A percentile compares a stretch with the other conserved stretches of the same genome.
Conservation (phyloP, 2,888 invertebrate species). For the Thysanoteuthis rhombus region DNA sequence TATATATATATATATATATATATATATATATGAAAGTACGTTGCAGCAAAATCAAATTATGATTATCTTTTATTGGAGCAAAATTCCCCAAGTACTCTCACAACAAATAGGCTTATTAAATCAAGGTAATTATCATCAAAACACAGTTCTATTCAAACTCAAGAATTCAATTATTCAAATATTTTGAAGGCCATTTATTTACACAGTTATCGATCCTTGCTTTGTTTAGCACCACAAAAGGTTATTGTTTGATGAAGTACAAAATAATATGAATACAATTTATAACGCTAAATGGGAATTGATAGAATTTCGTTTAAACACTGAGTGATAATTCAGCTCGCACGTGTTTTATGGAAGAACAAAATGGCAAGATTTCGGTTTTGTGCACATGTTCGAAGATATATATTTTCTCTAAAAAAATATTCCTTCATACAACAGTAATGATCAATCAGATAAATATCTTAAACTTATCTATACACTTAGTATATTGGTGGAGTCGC, state of each 20-base stretch:
- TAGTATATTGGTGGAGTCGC: too few species aligned
- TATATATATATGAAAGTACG: not conserved
- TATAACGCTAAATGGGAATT: not conserved
- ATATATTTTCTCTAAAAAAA: too few species aligned
- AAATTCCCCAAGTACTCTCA: not conserved
- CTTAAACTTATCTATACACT: too few species aligned
- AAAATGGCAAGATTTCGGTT: not conserved
- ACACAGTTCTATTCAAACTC: not conserved
- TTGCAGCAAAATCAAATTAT: not conserved
- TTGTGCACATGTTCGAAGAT: not conserved
- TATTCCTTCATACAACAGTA: too few species aligned
- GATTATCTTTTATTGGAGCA: not conserved
- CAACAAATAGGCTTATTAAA: not conserved
- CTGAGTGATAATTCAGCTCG: not conserved
- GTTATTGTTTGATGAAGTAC: not conserved
- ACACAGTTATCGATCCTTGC: not conserved
- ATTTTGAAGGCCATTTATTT: not conserved
- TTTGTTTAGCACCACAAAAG: not conserved
- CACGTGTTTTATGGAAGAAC: not conserved
- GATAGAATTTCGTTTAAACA: not conserved
- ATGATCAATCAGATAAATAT: too few species aligned
- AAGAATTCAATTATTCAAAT: not conserved
- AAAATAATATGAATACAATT: not conserved
- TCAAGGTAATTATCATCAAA: not conserved
- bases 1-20: too few species aligned